These are phyloP conservation scores for Indicator maculatus DNA, from an alignment of 2,113 vertebrate species.

Conservation along the genomic window DNA sequence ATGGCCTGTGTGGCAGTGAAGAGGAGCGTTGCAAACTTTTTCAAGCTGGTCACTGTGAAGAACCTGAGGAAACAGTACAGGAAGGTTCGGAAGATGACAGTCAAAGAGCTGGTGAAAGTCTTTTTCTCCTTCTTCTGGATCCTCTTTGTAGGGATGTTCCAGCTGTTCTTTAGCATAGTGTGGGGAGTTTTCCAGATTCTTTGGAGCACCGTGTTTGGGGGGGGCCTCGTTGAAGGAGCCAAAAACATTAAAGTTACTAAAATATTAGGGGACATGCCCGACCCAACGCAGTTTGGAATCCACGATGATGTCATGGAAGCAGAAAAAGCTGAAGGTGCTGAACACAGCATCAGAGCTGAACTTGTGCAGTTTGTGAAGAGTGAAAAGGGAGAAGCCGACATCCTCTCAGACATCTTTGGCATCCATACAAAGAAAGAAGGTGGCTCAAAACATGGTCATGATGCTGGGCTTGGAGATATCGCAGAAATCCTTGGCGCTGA, in stretches of 20 bases:
- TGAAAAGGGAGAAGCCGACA: conserved; percentile 84
- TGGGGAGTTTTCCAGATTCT: conserved; percentile 94
- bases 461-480: conserved; percentile 92
- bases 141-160: conserved; percentile 86
- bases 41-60: conserved; percentile 85
- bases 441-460: conserved; percentile 83
- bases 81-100: conserved; percentile 90
- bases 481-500: conserved; percentile 89
- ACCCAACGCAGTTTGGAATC: conserved; percentile 97
- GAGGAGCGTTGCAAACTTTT: conserved; percentile 81
- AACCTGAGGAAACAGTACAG: conserved; percentile 88
- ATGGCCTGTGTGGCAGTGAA: conserved; percentile 86
- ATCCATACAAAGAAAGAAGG: conserved; percentile 87
- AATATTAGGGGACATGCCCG: conserved; percentile 97
- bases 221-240: conserved; percentile 94
- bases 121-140: conserved; percentile 93
- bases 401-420: conserved; percentile 89
- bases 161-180: conserved; percentile 83
- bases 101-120: conserved; percentile 87
- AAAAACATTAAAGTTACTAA: conserved; percentile 98
- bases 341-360: conserved; percentile 78
- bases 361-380: conserved; percentile 85
- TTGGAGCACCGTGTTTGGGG: conserved; percentile 95
- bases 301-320: conserved; percentile 90
- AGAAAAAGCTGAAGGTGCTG: conserved; percentile 86